A percentile compares a stretch with the other conserved stretches of the same genome.
phyloP scores from a whole-genome alignment of 2,113 vertebrate genomes.

The Electrona antarctica region DNA sequence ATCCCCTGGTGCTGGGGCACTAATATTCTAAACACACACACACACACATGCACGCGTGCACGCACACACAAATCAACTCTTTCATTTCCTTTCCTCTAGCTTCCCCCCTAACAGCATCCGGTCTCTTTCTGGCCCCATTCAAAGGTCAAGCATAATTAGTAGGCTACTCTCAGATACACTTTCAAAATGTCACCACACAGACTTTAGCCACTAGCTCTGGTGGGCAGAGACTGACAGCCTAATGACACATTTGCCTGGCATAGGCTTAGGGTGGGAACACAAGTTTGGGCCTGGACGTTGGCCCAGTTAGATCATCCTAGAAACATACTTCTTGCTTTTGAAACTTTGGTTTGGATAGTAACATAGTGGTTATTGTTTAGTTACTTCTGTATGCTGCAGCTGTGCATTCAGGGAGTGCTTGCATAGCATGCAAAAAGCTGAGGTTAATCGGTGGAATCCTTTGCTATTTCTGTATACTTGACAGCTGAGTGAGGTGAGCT shows the following conservation, averaged over 20 bases:
- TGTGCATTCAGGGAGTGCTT: no score
- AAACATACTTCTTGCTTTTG: neutral
- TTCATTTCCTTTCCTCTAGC: neutral
- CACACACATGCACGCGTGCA: slow-evolving; percentile 20
- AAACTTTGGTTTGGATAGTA: neutral
- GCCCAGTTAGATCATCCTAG: slow-evolving; percentile 20
- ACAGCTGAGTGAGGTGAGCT: no score
- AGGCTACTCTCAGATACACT: slow-evolving; percentile 42
- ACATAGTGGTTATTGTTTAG: neutral
- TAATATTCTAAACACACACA: slow-evolving; percentile 42
- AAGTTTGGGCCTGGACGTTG: slow-evolving; percentile 14
- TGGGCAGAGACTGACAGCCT: slow-evolving; percentile 47
- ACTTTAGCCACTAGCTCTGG: slow-evolving; percentile 30
- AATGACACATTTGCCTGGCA: slow-evolving; percentile 43
- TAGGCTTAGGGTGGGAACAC: slow-evolving; percentile 15
- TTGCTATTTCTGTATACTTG: no score
- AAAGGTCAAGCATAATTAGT: slow-evolving; percentile 57
- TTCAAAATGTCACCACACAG: slow-evolving; percentile 48
- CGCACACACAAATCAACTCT: slow-evolving; percentile 16
- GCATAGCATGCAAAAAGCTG: no score
- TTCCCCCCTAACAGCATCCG: slow-evolving; percentile 50
- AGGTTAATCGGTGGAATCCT: no score
- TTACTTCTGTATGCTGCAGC: no score
- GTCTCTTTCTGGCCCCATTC: slow-evolving; percentile 31
- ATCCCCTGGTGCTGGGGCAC: slow-evolving; percentile 55